A percentile compares a stretch with the other conserved stretches of the same genome.
Conservation (phyloP, 2,888 invertebrate genomes). For the Zhuqinia jingwanae region DNA sequence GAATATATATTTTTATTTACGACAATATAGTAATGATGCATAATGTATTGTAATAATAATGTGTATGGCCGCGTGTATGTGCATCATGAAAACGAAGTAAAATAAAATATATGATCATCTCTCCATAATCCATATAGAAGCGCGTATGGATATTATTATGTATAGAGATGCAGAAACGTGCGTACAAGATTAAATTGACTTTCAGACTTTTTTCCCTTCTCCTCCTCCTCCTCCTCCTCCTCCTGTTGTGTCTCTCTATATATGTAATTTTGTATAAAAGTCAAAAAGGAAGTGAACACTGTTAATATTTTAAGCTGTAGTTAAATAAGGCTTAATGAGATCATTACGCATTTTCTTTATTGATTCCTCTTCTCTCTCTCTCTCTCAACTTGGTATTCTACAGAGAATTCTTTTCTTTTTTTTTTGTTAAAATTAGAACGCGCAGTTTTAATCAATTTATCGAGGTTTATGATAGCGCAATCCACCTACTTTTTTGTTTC, state of each 20-base stretch:
- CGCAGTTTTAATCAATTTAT: slow-evolving; percentile 37
- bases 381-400: neutral
- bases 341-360: slow-evolving; percentile 44
- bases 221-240: neutral
- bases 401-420: too few relatives aligned
- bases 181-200: slow-evolving; percentile 48
- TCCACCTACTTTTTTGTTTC: slow-evolving; percentile 34
- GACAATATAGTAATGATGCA: too few relatives aligned
- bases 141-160: neutral
- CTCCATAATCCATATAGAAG: too few relatives aligned
- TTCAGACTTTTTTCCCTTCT: neutral
- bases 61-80: neutral
- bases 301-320: slow-evolving; percentile 52
- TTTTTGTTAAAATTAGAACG: neutral
- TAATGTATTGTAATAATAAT: neutral
- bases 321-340: slow-evolving; percentile 53
- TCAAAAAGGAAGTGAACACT: slow-evolving; percentile 16
- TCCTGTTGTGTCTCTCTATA: neutral
- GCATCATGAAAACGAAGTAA: slow-evolving; percentile 30
- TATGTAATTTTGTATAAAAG: too few relatives aligned
- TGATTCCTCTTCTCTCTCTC: neutral
- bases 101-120: slow-evolving; percentile 1
- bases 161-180: slow-evolving; percentile 16
- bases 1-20: too few relatives aligned
- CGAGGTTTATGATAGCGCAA: slow-evolving; percentile 21